Evolutionary conservation across 2,888 invertebrate species (phyloP).

Genomic region (Vannuccia rotundouncinata): DNA sequence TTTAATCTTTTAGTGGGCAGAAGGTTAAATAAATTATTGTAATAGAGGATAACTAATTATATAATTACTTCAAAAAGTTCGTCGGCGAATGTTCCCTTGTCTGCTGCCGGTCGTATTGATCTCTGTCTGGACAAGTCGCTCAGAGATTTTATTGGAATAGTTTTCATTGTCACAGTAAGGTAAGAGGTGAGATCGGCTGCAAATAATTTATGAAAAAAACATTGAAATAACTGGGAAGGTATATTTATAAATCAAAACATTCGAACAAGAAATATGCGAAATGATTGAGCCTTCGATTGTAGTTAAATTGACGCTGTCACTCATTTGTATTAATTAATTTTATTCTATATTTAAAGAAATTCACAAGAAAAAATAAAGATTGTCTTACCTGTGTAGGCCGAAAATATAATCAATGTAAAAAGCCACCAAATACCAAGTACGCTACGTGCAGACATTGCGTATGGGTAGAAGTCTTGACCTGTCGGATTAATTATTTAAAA

Average conservation of each 20-base stretch:
- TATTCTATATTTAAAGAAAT: too few species aligned
- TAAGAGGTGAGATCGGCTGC: constrained; percentile 30
- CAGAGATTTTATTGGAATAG: background rate
- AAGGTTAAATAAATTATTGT: too few species aligned
- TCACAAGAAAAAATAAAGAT: too few species aligned
- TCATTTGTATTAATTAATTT: too few species aligned
- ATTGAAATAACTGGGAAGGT: too few species aligned
- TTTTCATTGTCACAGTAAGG: constrained; percentile 11
- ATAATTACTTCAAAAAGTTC: background rate
- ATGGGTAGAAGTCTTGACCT: constrained; percentile 29
- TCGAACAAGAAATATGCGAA: too few species aligned
- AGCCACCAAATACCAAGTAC: constrained; percentile 27
- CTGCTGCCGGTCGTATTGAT: background rate
- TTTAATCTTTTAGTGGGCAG: too few species aligned
- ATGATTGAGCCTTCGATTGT: too few species aligned
- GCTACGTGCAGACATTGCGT: constrained; percentile 1
- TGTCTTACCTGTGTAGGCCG: constrained; percentile 18
- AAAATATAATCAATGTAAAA: constrained; percentile 21
- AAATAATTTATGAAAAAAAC: background rate
- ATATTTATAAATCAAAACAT: too few species aligned
- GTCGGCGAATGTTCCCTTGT: constrained; percentile 1
- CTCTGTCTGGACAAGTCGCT: background rate
- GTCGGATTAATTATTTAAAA: too few species aligned
- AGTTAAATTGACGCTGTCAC: too few species aligned
- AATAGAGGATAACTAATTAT: too few species aligned